Evolutionary conservation across 2,888 invertebrate genomes (phyloP), one percentile per base, ranked within the genome.

Genomic region (Tachina grossa): DNA sequence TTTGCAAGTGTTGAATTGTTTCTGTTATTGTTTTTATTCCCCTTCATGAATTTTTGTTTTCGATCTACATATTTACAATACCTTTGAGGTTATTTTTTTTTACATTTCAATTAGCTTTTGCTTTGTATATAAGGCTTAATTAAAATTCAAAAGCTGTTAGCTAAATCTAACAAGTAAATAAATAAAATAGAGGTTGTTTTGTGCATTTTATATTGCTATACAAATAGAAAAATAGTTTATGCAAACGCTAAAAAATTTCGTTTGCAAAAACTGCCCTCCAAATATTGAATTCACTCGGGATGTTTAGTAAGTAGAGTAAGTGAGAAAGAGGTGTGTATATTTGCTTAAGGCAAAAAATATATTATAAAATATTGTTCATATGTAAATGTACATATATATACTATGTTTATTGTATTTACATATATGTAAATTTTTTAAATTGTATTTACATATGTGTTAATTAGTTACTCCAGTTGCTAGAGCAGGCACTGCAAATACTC

Each of bases 101-200:
- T 51, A 75, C 65, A 79, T 85, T 85, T 83, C 85, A 85, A 85
- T 85, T 85, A 85, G 83, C 71, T 80, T 76, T 72, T 66, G 66
- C 71, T 79, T 83, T 79, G 65, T 80, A 13, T 61, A 53, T 6
- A 75, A 75, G 76, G 76, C 79, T 79, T 79, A 85, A 79, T 85
- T 85, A 85, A 82, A 85, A 85, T 72, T 68, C 31, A 51, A 66
- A 85, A 75, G 66, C n/a, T 51, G 69, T 65, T 63, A 39, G 68
- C 19, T 22, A 61, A 77, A 72, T 51, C 10, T 31, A 83, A 72
- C 47, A 57, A 49, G 65, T 45, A 65, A 45, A 53, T 14, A 53
- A 65, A 45, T 39, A 45, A 66, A 77, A 66, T 31, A 78, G 19
- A 6, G 19, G 51, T 61, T 61, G 9, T 68, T 69, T 78, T 22